Base-by-base conservation (phyloP, 2,888 invertebrate genomes). In the Zootermopsis nevadensis region DNA sequence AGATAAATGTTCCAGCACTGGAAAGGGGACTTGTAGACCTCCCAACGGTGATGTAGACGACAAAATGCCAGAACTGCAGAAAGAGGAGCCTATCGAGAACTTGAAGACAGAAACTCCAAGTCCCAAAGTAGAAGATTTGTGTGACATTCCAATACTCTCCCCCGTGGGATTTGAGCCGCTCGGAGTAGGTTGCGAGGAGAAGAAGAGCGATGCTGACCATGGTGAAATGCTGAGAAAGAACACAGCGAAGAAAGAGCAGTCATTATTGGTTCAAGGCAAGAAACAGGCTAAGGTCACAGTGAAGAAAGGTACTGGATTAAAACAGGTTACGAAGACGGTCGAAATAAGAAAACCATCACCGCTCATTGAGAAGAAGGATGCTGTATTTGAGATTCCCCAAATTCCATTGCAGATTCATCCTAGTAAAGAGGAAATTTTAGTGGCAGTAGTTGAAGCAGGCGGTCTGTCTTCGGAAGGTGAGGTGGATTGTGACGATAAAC, bases 1-100 rank as follows among this genome's bases (percentile, higher is more conserved):
- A n/a, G 22, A 74, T 60, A 33, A 27, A 12, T 60, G 60, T 60
- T 27, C n/a, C 60, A 60, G 60, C 27, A 27, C 27, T 60, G 10
- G 7, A n/a, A 60, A 27, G n/a, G 60, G n/a, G 60, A n/a, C 27
- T 27, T 4, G n/a, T 35, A 74, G 74, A 60, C 53, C 81, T 35
- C 31, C 31, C 24, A 33, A 19, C 8, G 80, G 42, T 80, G 84
- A 84, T n/a, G 22, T 79, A 10, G 84, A 84, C 55, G 83, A 83
- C 35, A 83, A 81, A 31, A 85, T 85, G 85, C 85, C 85, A 33
- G 82, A 82, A 66, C 60, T 85, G 27, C 82, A 84, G 38, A 84
- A 83, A 60, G 81, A 81, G 27, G 85, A 83, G 76, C 85, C 85
- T 67, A 48, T 83, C 3, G 83, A 83, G 67, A 66, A 33, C 19